phyloP scores from a whole-genome alignment of 2,113 vertebrate genomes.

The Thalassarche chlororhynchos region DNA sequence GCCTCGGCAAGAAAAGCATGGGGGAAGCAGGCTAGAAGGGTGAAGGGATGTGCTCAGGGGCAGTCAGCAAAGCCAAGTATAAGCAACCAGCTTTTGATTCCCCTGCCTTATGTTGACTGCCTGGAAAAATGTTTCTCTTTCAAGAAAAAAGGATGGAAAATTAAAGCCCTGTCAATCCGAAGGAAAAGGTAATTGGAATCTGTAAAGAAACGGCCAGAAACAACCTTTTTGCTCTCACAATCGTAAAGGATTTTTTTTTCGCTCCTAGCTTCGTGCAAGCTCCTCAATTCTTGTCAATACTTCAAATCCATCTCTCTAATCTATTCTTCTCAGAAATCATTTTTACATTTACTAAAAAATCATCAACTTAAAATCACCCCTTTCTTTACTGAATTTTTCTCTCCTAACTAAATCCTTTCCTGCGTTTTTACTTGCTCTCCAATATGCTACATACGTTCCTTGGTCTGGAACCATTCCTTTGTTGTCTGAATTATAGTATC shows the following conservation, averaged over 20 bases:
- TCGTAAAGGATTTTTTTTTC: not conserved
- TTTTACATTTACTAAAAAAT: not conserved
- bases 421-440: not conserved
- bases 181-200: not conserved
- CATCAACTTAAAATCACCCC: not conserved
- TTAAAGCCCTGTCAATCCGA: not conserved
- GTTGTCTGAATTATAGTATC: not conserved
- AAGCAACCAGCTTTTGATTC: not conserved
- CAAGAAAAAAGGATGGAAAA: not conserved
- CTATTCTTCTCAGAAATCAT: not conserved
- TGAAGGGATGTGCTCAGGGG: not conserved
- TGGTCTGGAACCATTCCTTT: not conserved
- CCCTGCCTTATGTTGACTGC: not conserved
- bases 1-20: rapidly evolving
- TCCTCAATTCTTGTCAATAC: not conserved
- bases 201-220: not conserved
- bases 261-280: not conserved
- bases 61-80: not conserved
- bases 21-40: not conserved
- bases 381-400: not conserved
- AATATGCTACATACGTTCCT: rapidly evolving
- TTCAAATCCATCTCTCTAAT: not conserved
- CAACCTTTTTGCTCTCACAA: not conserved
- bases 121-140: not conserved
- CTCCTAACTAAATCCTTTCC: not conserved